Evolutionary conservation across 2,888 invertebrate species (phyloP), one percentile per base, ranked within the genome.

Genomic region (Drosophila eohydei): DNA sequence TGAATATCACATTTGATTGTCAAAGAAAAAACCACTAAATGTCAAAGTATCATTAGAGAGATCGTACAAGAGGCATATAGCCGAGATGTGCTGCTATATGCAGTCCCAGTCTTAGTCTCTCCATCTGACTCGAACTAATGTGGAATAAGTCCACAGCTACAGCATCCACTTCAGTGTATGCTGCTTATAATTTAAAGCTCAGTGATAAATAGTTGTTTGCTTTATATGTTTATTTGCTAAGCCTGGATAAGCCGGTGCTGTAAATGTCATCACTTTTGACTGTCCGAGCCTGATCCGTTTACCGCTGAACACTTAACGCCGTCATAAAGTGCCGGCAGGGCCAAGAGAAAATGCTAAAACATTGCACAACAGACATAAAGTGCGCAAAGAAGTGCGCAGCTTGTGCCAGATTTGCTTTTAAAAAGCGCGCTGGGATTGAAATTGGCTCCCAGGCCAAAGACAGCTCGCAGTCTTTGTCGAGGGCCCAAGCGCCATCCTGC

Each of bases 371-470:
- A 68, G 64, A 81, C 74, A 59, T 62, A 58, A 74, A 67, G 68
- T 69, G 66, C 41, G 57, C 63, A 56, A 76, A 71, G 66, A 71
- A 71, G 64, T 67, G 64, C 60, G 57, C 69, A 61, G 63, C 66
- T 75, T 82, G 79, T 76, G 81, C 83, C 67, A 78, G 83, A 88
- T 83, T 83, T 83, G 71, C 78, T 83, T 74, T 83, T 86, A 83
- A 88, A 86, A 80, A 80, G 70, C 74, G 80, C 74, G 48, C 66
- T 59, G 86, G 83, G 88, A 84, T 73, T 82, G 70, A 62, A 68
- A 71, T 71, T 71, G 76, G 77, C 65, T 75, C 52, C 56, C 52
- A 68, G 61, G 51, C 72, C 60, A 80, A 59, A 68, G 63, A 36
- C 64, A 61, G 63, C 28, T 34, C 16, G 30, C 48, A 26, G 44